Base-by-base conservation (phyloP, 2,888 invertebrate genomes). In the Cistogaster globosa region DNA sequence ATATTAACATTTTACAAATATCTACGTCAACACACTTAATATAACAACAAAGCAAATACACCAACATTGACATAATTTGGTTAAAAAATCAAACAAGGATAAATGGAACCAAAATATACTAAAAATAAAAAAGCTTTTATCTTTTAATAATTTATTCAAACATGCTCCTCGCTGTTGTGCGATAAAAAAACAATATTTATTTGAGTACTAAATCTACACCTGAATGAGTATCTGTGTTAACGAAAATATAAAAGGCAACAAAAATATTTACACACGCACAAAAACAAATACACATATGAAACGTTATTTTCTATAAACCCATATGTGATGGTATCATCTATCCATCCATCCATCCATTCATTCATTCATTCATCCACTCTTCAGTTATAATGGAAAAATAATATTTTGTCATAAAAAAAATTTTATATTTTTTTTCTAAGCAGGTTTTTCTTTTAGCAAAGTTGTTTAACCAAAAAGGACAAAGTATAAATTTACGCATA, bases 401-500 rank as follows among this genome's bases (percentile, higher is more conserved):
- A 18, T 16, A 14, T 18, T 18, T 18, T n/a, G 20, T 9, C 6
- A 20, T 53, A 20, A 0, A 53, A 53, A 53, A 53, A 18, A 20
- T 20, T 48, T n/a, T n/a, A 48, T 16, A n/a, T 4, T 2, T 48
- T 48, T 48, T 4, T 14, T 16, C 6, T 14, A 3, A 2, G 42
- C 16, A 16, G 45, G 2, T 1, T 6, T 48, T n/a, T 7, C 7
- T 1, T 42, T 42, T 42, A 42, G 8, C 0, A 42, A 42, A 2
- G 42, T 3, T 42, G 9, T 42, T 32, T 32, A 7, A 12, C 42
- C 12, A 26, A 38, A 42, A 32, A 42, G 16, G 22, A 32, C 22
- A 38, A 53, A 12, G 11, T 20, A 75, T 69, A 84, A 67, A 77
- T 82, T 78, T 75, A 69, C 78, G 86, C 86, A 81, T 81, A 84